Evolutionary conservation across 2,797 vertebrate species (phyloP).

Genomic region (Alauda arvensis): DNA sequence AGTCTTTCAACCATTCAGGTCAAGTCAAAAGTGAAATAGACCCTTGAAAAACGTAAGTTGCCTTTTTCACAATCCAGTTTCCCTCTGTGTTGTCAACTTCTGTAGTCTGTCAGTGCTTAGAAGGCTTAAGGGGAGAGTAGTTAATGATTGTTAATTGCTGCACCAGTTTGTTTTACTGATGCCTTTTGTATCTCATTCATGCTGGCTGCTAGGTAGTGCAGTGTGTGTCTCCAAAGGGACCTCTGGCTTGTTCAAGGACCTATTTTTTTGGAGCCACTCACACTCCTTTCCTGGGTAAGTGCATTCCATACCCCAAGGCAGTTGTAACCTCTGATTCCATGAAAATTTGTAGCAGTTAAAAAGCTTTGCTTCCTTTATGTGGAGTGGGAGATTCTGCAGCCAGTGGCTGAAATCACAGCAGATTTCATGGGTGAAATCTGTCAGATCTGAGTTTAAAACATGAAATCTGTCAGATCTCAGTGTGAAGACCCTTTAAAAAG

Average conservation of each 20-base stretch:
- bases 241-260: conserved; percentile 90
- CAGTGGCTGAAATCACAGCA: not conserved
- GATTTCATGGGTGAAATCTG: not conserved
- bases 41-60: conserved; percentile 51
- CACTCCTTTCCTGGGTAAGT: conserved; percentile 87
- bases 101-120: conserved; percentile 41
- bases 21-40: conserved; percentile 44
- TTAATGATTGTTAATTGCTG: not conserved
- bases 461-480: not conserved
- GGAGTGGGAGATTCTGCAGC: not conserved
- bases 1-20: conserved; percentile 42
- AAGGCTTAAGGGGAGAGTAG: conserved; percentile 20
- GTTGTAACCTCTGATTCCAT: not conserved
- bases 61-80: conserved; percentile 10
- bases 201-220: conserved; percentile 81
- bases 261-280: conserved; percentile 94
- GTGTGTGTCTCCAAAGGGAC: conserved; percentile 92
- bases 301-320: not conserved
- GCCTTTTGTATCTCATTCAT: conserved; percentile 3
- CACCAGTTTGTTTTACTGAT: not conserved
- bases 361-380: not conserved
- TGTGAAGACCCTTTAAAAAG: not conserved
- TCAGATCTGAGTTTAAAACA: not conserved
- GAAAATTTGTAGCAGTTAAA: not conserved
- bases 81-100: conserved; percentile 13